Evolutionary conservation across 2,888 invertebrate species (phyloP), one percentile per base, ranked within the genome.

Genomic region (Saturnia japonica): DNA sequence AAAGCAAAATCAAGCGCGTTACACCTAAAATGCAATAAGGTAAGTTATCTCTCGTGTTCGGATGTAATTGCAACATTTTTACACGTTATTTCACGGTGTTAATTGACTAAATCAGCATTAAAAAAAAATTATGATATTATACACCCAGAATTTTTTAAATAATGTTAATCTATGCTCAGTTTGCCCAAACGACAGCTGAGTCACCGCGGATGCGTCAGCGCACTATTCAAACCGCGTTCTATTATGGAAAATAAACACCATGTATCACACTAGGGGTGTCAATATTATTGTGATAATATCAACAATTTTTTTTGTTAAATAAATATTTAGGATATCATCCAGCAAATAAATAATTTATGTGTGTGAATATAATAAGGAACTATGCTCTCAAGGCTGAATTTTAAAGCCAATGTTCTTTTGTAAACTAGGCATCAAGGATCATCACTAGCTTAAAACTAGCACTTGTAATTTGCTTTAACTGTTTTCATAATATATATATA

Each of bases 151-250:
- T 40, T 72, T 71, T 64, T 68, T 70, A 66, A 75, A 72, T 72
- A 74, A 71, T 70, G 70, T 72, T 75, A 51, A 71, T 72, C 70
- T 34, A 73, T 74, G 75, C 70, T 73, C 73, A 75, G 78, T 85
- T 85, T 84, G 83, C 84, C 84, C 81, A 85, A 81, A 81, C 72
- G 79, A 72, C 73, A 75, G 14, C 77, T 90, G 89, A 90, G 77
- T 90, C 91, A 90, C 77, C 70, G 54, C 12, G 28, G 84, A 82
- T 90, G 91, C 86, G 91, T 91, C 91, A 91, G 82, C 83, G 79
- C 75, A 64, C 74, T 80, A 78, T 84, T 82, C 78, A 43, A 42
- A 43, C 34, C 62, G 57, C 54, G 47, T 51, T 68, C 40, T 54
- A 25, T 64, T 45, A 69, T 66, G 51, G 47, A 82, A 86, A 87